Percentiles rank a stretch among this genome's conserved stretches.
These are phyloP conservation scores for Nomada ferruginata DNA, from an alignment of 2,888 invertebrate species.

Conservation along the genomic window DNA sequence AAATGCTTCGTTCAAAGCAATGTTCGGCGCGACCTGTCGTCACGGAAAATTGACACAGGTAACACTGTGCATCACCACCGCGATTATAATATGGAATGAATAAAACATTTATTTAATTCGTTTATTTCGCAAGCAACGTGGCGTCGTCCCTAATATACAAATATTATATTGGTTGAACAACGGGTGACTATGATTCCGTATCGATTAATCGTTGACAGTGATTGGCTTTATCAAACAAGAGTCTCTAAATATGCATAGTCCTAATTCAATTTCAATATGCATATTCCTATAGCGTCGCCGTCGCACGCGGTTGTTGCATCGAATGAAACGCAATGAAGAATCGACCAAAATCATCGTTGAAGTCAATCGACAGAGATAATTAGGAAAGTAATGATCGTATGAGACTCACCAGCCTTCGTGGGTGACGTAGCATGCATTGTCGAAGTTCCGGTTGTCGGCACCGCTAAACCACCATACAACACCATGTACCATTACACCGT, in stretches of 20 bases:
- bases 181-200: slow-evolving; percentile 48
- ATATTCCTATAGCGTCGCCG: slow-evolving; percentile 4
- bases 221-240: not conserved
- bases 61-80: no score
- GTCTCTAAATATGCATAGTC: slow-evolving; percentile 4
- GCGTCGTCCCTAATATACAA: slow-evolving; percentile 24
- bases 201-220: slow-evolving; percentile 11
- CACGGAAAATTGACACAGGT: no score
- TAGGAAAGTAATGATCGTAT: slow-evolving; percentile 68
- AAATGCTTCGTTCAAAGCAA: not conserved
- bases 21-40: no score
- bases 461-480: slow-evolving; percentile 83
- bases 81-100: no score
- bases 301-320: not conserved
- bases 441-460: slow-evolving; percentile 82
- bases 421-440: slow-evolving; percentile 83
- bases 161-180: slow-evolving; percentile 34
- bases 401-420: slow-evolving; percentile 83
- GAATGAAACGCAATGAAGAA: slow-evolving; percentile 5
- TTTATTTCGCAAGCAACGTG: slow-evolving; percentile 34
- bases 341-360: not conserved
- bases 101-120: no score
- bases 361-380: slow-evolving; percentile 8
- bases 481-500: slow-evolving; percentile 79
- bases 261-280: not conserved